Conservation (phyloP, 2,888 invertebrate species). For the Timema podura region DNA sequence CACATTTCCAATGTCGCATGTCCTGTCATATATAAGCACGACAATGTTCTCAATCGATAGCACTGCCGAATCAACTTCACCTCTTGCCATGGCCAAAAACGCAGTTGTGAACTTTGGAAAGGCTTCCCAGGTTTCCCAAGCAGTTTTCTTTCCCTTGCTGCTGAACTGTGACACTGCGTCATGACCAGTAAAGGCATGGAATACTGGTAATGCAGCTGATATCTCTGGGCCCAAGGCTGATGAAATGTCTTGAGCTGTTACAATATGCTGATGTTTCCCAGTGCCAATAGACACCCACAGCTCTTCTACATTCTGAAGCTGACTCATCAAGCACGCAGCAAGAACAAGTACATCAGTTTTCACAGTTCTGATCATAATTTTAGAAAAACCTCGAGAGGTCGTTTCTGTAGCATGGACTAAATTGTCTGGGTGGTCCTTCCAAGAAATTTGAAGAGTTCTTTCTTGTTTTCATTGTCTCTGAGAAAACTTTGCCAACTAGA, state of each 20-base stretch:
- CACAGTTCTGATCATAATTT: constrained; percentile 8
- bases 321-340: not conserved
- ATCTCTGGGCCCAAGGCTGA: not conserved
- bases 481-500: no score
- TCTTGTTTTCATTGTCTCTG: constrained; percentile 1
- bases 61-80: constrained; percentile 1
- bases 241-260: constrained; percentile 2
- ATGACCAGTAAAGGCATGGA: not conserved
- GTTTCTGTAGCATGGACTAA: constrained; percentile 10
- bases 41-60: not conserved
- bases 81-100: not conserved
- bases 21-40: constrained; percentile 4
- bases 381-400: not conserved
- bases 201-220: constrained; percentile 1
- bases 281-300: constrained; percentile 13
- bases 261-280: constrained; percentile 4
- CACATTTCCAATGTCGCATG: not conserved
- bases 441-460: not conserved
- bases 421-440: not conserved
- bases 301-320: constrained; percentile 4
- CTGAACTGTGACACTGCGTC: constrained; percentile 10
- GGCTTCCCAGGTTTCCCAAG: not conserved
- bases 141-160: not conserved
- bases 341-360: constrained; percentile 1
- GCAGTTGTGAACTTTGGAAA: not conserved